Evolutionary conservation across 2,113 vertebrate species (phyloP), one percentile per base, ranked within the genome.

Genomic region (Gyps fulvus): DNA sequence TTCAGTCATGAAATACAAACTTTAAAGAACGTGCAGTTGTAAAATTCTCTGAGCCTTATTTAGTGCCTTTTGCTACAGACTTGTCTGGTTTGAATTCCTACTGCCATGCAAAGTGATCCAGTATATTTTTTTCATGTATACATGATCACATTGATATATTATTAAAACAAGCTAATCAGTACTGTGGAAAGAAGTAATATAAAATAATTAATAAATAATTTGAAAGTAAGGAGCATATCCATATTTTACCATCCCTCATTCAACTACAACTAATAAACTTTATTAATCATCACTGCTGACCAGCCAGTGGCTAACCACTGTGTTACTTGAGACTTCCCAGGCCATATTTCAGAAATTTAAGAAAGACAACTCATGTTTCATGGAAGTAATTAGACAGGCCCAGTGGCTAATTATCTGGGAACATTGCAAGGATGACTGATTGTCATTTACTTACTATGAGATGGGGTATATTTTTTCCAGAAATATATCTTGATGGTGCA

Each of bases 311-410:
- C 97, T 98, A 98, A 95, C 94, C 83, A 89, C 47, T 87, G 34
- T 98, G 98, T 98, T 98, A 98, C 97, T 93, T 98, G 98, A 99
- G 98, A 98, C 97, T 97, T 97, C 98, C 97, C 98, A 98, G 98
- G 98, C 98, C 97, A 96, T 98, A 97, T 98, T 98, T 98, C 97
- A 98, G 98, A 99, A 98, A 98, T 97, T 94, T 96, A 98, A 98
- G 97, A 98, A 94, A 94, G 91, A 96, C 80, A 97, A 98, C 98
- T 99, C 98, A 97, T 92, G 98, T 99, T 99, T 99, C 98, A 98
- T 97, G 96, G 97, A 98, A 98, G 98, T 99, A 99, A 99, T 99
- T 99, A 99, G 98, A 98, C 98, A 95, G 97, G 97, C 95, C 98
- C 97, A 98, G 98, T 83, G 97, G 96, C 98, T 98, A 99, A 98